phyloP scores from a whole-genome alignment of 2,797 vertebrate species.

The Lepilemur septentrionalis region DNA sequence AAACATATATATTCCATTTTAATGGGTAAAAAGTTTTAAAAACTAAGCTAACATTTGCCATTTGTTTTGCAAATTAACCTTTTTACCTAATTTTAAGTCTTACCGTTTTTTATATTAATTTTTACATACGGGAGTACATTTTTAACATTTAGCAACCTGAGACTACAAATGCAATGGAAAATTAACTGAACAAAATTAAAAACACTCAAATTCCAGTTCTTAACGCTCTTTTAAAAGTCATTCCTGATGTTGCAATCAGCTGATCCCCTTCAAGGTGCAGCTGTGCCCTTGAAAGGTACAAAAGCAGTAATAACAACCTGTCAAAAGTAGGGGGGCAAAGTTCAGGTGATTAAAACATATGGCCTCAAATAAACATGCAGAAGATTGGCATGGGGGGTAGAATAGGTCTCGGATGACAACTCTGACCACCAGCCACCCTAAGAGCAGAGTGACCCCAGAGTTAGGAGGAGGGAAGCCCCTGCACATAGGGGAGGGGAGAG shows the following conservation, averaged over 20 bases:
- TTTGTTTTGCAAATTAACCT: slow-evolving; percentile 11
- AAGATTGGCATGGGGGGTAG: neutral
- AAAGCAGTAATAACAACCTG: neutral
- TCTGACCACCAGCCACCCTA: neutral
- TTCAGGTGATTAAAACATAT: neutral
- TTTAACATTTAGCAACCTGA: neutral
- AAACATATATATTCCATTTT: neutral
- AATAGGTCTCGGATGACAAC: neutral
- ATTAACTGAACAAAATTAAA: neutral
- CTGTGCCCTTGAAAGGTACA: neutral
- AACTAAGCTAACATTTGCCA: slow-evolving; percentile 14
- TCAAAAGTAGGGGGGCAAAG: neutral
- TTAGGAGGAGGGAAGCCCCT: neutral
- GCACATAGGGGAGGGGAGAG: neutral
- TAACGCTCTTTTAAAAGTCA: neutral
- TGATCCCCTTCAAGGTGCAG: neutral
- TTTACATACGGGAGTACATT: neutral
- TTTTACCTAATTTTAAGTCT: slow-evolving; percentile 16
- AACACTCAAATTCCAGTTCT: neutral
- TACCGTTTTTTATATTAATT: neutral
- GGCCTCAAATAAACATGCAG: neutral
- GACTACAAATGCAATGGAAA: neutral
- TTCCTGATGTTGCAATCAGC: neutral
- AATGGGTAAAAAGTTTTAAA: neutral
- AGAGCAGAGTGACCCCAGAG: neutral